Evolutionary conservation across 1,140 invertebrate genomes (phyloP).

Genomic region (Drosophila simulans): DNA sequence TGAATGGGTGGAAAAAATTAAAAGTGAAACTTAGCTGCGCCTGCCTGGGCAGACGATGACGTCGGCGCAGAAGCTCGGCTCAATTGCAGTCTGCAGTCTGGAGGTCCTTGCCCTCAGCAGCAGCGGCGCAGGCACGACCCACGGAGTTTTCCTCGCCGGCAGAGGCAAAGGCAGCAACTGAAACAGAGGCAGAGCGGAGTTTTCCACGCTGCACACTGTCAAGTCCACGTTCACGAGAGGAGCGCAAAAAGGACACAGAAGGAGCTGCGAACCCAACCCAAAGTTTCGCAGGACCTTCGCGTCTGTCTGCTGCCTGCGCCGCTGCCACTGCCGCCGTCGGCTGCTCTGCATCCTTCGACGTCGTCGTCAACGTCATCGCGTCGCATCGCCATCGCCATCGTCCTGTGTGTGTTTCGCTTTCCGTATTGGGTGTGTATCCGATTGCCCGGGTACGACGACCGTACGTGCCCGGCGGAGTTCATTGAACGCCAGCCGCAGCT

Average conservation of each 20-base stretch:
- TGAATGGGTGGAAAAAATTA: slow-evolving; percentile 81
- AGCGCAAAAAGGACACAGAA: slow-evolving; percentile 15
- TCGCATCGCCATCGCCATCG: slow-evolving; percentile 56
- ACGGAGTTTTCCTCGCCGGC: not conserved
- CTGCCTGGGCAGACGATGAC: slow-evolving; percentile 56
- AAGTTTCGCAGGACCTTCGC: slow-evolving; percentile 71
- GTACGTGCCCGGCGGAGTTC: slow-evolving; percentile 79
- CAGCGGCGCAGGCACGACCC: slow-evolving; percentile 44
- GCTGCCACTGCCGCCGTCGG: not conserved
- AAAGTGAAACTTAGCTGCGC: slow-evolving; percentile 81
- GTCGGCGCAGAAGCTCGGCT: slow-evolving; percentile 66
- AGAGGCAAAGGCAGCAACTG: not conserved
- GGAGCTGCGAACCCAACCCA: slow-evolving; percentile 45
- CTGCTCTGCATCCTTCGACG: slow-evolving; percentile 8
- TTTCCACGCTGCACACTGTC: slow-evolving; percentile 70
- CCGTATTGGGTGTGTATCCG: slow-evolving; percentile 84
- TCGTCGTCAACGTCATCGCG: slow-evolving; percentile 1
- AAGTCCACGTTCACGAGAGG: slow-evolving; percentile 74
- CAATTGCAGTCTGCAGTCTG: slow-evolving; percentile 24
- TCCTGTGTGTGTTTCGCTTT: slow-evolving; percentile 84
- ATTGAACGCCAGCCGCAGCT: slow-evolving; percentile 69
- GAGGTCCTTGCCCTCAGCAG: slow-evolving; percentile 76
- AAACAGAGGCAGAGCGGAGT: not conserved
- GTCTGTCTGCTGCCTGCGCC: slow-evolving; percentile 37
- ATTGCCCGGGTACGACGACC: slow-evolving; percentile 68